Percentiles rank a stretch among this genome's conserved stretches.
Conservation (phyloP, 2,113 vertebrate species). For the Clupea harengus region DNA sequence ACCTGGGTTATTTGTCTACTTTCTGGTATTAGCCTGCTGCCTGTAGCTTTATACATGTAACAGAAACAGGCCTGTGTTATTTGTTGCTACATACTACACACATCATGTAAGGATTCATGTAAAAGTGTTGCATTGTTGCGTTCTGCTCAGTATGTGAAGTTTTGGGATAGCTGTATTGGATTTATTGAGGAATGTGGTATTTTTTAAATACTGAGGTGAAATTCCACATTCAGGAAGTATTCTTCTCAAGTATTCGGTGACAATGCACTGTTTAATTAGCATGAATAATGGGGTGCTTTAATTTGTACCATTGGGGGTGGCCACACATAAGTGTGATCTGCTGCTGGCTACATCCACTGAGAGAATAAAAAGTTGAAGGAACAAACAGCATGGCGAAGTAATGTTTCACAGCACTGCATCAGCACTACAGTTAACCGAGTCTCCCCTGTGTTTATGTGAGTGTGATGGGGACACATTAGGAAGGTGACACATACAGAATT, state of each 20-base stretch:
- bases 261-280: neutral
- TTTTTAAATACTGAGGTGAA: neutral
- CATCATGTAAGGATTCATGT: neutral
- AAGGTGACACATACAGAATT: conserved; percentile 37
- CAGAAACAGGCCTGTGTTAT: neutral
- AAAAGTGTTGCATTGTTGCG: neutral
- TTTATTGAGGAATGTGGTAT: neutral
- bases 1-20: neutral
- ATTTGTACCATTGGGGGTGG: neutral
- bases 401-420: neutral
- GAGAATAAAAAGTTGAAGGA: neutral
- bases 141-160: neutral
- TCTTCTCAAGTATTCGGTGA: neutral
- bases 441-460: neutral
- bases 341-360: neutral
- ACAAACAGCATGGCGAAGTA: neutral
- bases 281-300: neutral
- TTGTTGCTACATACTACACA: neutral
- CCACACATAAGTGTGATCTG: neutral
- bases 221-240: neutral
- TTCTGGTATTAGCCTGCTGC: neutral
- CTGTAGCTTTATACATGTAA: neutral
- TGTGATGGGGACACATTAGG: conserved; percentile 35
- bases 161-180: neutral
- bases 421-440: neutral